Conservation (phyloP, 2,888 invertebrate species). For the Pyrrhosoma nymphula region DNA sequence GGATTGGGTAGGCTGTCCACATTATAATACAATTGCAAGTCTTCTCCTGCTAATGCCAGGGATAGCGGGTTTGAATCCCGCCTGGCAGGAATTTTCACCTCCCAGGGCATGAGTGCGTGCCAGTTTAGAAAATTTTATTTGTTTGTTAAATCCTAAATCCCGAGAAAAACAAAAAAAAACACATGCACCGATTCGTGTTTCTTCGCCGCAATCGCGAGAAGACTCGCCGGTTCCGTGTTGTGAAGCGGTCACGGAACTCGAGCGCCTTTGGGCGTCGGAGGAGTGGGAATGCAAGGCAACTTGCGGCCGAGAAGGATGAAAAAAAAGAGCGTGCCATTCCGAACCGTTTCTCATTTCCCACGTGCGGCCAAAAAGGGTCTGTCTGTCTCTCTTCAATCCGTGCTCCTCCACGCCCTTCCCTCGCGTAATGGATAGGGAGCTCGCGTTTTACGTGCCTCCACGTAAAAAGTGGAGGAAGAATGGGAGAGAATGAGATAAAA, state of each 20-base stretch:
- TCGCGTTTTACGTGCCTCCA: constrained; percentile 31
- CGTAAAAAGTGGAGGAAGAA: neutral
- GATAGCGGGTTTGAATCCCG: too few relatives aligned
- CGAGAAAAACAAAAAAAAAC: too few relatives aligned
- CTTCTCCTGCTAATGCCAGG: too few relatives aligned
- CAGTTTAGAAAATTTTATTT: too few relatives aligned
- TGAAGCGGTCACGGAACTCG: neutral
- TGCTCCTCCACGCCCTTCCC: neutral
- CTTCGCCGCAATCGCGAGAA: too few relatives aligned
- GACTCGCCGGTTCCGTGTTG: neutral
- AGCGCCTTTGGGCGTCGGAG: neutral
- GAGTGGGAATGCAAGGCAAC: neutral
- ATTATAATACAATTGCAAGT: too few relatives aligned
- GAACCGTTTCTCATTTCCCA: constrained; percentile 1
- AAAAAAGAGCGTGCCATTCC: neutral
- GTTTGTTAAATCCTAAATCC: too few relatives aligned
- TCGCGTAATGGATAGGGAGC: constrained; percentile 3
- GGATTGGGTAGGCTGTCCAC: too few relatives aligned
- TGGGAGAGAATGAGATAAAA: neutral
- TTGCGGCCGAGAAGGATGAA: neutral
- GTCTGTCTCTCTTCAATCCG: neutral
- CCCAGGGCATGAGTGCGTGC: too few relatives aligned
- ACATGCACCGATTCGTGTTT: too few relatives aligned
- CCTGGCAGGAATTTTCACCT: too few relatives aligned
- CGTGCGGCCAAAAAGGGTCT: neutral